phyloP scores from a whole-genome alignment of 2,797 vertebrate genomes.

The Cyprinodon diabolis region DNA sequence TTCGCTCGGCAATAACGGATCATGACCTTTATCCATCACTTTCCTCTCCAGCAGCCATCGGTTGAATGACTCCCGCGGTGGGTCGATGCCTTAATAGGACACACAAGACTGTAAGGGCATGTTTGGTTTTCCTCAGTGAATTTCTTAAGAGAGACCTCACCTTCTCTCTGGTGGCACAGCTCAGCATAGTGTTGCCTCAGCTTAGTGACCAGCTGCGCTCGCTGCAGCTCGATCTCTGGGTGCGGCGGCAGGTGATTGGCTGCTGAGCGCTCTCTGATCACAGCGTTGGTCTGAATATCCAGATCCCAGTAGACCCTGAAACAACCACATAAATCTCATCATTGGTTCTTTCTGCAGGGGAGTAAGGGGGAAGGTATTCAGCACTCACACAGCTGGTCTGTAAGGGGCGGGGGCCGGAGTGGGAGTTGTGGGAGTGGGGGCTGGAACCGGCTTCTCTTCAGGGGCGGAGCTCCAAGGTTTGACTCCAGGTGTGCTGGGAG shows the following conservation, averaged over 20 bases:
- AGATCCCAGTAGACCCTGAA: slow-evolving; percentile 96
- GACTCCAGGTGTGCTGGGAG: slow-evolving; percentile 86
- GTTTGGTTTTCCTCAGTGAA: no score
- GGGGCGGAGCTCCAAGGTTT: slow-evolving; percentile 88
- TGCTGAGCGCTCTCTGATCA: slow-evolving; percentile 88
- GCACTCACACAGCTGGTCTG: slow-evolving; percentile 90
- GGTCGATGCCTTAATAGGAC: slow-evolving; percentile 88
- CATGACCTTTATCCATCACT: slow-evolving; percentile 92
- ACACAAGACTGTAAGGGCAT: background rate
- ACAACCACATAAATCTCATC: background rate
- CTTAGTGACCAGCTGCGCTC: slow-evolving; percentile 94
- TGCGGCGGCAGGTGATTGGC: slow-evolving; percentile 89
- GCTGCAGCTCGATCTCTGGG: slow-evolving; percentile 93
- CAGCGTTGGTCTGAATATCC: slow-evolving; percentile 93
- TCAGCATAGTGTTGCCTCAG: slow-evolving; percentile 96
- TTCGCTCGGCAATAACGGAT: slow-evolving; percentile 93
- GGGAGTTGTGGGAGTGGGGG: slow-evolving; percentile 63
- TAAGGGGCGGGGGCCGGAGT: slow-evolving; percentile 76
- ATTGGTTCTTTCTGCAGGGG: background rate
- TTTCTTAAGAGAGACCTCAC: slow-evolving; percentile 41
- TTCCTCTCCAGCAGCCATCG: slow-evolving; percentile 98
- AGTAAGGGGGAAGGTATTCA: background rate
- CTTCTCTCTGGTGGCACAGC: slow-evolving; percentile 96
- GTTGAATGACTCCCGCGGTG: slow-evolving; percentile 96
- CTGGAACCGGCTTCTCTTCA: slow-evolving; percentile 88